phyloP scores from a whole-genome alignment of 2,888 invertebrate species.

The Ariolimax columbianus region DNA sequence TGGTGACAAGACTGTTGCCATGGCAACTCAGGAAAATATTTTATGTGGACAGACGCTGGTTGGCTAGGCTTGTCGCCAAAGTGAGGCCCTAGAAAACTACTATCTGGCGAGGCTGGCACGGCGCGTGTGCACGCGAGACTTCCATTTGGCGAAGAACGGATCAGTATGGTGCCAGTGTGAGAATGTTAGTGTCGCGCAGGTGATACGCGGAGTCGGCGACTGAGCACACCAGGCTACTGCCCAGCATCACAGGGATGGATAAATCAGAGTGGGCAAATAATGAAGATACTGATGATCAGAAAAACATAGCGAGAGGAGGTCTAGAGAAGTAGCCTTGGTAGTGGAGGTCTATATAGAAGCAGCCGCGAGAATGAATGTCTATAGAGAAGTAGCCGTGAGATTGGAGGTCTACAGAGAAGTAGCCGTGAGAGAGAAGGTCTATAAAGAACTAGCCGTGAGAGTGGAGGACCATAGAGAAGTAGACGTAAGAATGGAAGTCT shows the following conservation, averaged over 20 bases:
- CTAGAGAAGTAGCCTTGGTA: no score
- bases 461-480: no score
- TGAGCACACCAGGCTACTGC: not conserved
- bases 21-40: not conserved
- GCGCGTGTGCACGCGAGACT: not conserved
- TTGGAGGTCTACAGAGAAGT: no score
- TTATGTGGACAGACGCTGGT: slow-evolving; percentile 29
- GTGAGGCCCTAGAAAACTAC: slow-evolving; percentile 25
- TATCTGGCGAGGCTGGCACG: not conserved
- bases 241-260: not conserved
- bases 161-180: not conserved
- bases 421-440: no score
- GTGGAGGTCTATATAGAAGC: no score
- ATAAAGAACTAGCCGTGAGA: no score
- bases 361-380: no score
- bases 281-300: no score
- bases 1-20: slow-evolving; percentile 44
- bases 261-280: not conserved
- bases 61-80: slow-evolving; percentile 33
- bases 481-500: no score
- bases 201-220: not conserved
- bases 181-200: slow-evolving; percentile 3
- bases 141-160: not conserved
- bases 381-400: no score
- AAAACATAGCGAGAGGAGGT: no score